Conservation (phyloP, 2,797 vertebrate species). For the Avahi laniger region DNA sequence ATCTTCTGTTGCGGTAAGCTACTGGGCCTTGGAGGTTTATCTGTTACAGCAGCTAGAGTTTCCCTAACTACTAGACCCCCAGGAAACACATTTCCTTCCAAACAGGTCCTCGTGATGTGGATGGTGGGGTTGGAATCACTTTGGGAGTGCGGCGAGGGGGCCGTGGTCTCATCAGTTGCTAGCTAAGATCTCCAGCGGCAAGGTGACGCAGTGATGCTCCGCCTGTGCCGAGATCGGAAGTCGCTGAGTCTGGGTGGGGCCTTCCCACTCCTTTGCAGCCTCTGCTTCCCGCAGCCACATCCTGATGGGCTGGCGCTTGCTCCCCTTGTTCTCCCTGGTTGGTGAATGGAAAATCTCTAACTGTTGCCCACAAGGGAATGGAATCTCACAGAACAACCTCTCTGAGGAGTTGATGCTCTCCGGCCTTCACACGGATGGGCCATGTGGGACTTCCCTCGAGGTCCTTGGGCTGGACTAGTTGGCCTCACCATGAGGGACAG, state of each 20-base stretch:
- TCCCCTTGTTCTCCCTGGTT: not conserved
- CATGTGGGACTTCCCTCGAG: not conserved
- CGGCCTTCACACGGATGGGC: not conserved
- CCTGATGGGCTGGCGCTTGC: not conserved
- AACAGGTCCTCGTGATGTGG: not conserved
- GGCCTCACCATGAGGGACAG: not conserved
- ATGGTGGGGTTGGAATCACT: not conserved
- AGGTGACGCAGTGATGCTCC: not conserved
- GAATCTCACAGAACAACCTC: not conserved
- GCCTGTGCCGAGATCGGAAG: not conserved
- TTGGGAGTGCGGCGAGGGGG: not conserved
- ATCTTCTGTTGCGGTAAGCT: not conserved
- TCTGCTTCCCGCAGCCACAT: not conserved
- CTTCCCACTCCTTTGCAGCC: not conserved
- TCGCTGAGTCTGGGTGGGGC: not conserved
- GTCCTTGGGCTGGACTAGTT: not conserved
- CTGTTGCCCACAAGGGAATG: not conserved
- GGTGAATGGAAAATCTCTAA: not conserved
- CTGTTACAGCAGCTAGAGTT: not conserved
- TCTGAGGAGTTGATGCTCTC: not conserved
- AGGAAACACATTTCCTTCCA: not conserved
- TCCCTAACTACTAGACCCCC: not conserved
- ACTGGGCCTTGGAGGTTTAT: not conserved
- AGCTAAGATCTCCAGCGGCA: not conserved
- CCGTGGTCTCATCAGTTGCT: not conserved